phyloP scores from a whole-genome alignment of 2,888 invertebrate genomes.

The Polydrusus pterygomalis region DNA sequence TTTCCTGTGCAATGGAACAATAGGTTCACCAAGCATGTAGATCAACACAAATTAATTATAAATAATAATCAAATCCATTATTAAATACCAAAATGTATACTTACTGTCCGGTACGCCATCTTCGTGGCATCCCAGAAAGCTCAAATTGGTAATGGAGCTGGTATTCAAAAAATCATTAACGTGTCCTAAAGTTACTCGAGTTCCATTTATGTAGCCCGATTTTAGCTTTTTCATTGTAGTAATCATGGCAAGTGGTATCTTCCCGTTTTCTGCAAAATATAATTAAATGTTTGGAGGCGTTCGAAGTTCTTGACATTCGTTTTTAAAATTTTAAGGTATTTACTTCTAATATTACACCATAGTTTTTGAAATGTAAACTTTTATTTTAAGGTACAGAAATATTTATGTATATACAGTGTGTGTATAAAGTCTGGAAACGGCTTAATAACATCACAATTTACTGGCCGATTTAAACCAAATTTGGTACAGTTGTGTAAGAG shows the following conservation, averaged over 20 bases:
- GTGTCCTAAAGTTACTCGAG: conserved; percentile 95
- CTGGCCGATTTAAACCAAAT: no score
- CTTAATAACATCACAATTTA: no score
- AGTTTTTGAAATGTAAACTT: no score
- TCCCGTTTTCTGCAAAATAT: conserved; percentile 84
- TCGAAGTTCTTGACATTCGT: neutral
- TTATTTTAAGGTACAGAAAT: no score
- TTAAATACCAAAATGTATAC: conserved; percentile 58
- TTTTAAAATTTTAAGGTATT: no score
- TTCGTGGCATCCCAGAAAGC: conserved; percentile 94
- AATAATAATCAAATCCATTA: neutral
- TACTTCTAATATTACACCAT: no score
- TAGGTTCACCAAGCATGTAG: no score
- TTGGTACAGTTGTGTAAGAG: no score
- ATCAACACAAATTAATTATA: no score
- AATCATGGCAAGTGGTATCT: conserved; percentile 94
- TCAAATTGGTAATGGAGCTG: conserved; percentile 97
- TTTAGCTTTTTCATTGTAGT: conserved; percentile 98
- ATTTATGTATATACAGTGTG: no score
- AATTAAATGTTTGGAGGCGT: conserved; percentile 1
- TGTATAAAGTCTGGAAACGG: no score
- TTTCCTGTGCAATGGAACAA: no score
- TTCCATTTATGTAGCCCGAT: conserved; percentile 99
- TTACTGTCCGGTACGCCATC: conserved; percentile 92
- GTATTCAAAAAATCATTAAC: conserved; percentile 96